These are phyloP conservation scores for Tadarida brasiliensis DNA, from an alignment of 2,797 vertebrate genomes.

Conservation along the genomic window DNA sequence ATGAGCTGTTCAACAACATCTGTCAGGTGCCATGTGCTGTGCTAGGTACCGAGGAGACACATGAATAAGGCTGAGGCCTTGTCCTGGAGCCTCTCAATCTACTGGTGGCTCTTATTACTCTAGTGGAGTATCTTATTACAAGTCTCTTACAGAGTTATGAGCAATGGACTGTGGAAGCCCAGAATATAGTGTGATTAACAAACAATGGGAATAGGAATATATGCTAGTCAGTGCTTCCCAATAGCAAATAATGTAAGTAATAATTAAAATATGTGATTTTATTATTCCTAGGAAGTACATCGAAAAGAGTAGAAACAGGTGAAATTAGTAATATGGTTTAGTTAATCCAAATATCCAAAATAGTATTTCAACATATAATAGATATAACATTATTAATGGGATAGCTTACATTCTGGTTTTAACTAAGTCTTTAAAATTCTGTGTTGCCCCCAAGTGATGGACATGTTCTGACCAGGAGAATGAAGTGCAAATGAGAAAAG, in stretches of 20 bases:
- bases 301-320: background rate
- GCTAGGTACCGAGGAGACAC: conserved; percentile 10
- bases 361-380: conserved; percentile 14
- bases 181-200: background rate
- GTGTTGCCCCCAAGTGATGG: background rate
- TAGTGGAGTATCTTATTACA: background rate
- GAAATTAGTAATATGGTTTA: background rate
- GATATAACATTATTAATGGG: background rate
- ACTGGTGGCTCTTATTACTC: background rate
- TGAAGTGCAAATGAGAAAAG: background rate
- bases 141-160: background rate
- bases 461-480: background rate
- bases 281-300: conserved; percentile 20
- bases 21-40: background rate
- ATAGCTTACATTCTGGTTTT: background rate
- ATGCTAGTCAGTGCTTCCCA: background rate
- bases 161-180: background rate
- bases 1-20: background rate
- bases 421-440: background rate
- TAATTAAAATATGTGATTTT: background rate
- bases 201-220: background rate
- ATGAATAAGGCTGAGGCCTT: background rate
- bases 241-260: background rate
- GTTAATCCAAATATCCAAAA: conserved; percentile 3
- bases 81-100: accelerated